Conservation (phyloP, 64 coral and sea anemone genomes). For the Stichodactyla mertensii region DNA sequence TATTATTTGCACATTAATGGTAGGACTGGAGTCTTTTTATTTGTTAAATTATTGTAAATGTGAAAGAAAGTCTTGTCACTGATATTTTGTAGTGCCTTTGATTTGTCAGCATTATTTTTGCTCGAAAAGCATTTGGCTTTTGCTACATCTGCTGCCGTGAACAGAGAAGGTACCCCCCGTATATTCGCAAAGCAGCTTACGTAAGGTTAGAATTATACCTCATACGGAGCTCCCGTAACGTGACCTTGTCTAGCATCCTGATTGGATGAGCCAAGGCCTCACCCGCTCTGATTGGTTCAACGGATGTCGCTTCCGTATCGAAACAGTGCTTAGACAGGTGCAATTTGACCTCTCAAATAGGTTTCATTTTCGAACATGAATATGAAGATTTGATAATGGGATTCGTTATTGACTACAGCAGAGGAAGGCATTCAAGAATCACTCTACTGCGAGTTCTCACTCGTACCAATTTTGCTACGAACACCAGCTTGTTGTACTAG, state of each 20-base stretch:
- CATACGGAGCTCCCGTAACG: neutral
- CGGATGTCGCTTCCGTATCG: neutral
- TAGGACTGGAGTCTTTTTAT: constrained; percentile 11
- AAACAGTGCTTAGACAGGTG: no score
- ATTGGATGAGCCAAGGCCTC: no score
- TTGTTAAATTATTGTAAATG: constrained; percentile 26
- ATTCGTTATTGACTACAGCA: no score
- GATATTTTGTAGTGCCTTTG: neutral
- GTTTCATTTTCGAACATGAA: no score
- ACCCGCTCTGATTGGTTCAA: neutral
- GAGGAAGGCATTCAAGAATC: no score
- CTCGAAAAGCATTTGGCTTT: no score
- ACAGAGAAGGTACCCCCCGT: neutral
- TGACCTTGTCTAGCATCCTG: neutral
- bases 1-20: constrained; percentile 5
- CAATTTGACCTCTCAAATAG: no score
- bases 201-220: neutral
- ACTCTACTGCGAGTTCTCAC: no score
- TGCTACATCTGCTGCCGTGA: neutral
- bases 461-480: no score
- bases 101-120: neutral
- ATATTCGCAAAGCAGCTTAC: no score
- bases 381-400: no score
- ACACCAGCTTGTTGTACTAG: no score
- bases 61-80: neutral